Percentiles rank a stretch among this genome's conserved stretches.
phyloP scores from a whole-genome alignment of 1,140 invertebrate species.

The Brachionus rotundiformis region DNA sequence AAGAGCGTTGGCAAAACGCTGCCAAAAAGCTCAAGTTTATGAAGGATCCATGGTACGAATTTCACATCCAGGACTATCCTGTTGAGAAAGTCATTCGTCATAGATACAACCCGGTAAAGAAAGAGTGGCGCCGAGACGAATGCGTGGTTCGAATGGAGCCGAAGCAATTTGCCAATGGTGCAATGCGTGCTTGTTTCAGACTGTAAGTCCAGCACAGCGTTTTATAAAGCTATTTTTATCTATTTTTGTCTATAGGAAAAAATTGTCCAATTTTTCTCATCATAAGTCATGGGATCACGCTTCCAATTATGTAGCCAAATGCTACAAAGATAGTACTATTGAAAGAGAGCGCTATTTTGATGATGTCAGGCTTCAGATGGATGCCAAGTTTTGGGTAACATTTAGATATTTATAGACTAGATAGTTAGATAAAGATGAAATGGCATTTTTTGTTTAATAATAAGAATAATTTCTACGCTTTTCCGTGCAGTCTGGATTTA shows the following conservation, averaged over 20 bases:
- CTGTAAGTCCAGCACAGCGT: too few species aligned
- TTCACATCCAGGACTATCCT: slow-evolving; percentile 61
- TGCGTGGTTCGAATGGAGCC: slow-evolving; percentile 66
- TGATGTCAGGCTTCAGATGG: slow-evolving; percentile 70
- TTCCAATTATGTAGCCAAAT: slow-evolving; percentile 69
- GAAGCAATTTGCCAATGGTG: slow-evolving; percentile 67
- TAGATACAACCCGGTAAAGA: slow-evolving; percentile 64
- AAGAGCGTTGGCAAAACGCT: slow-evolving; percentile 56
- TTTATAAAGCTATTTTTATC: not conserved
- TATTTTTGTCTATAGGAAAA: slow-evolving; percentile 57
- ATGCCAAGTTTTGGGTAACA: slow-evolving; percentile 68
- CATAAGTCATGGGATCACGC: slow-evolving; percentile 66
- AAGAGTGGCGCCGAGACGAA: slow-evolving; percentile 65
- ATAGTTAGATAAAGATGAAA: not conserved
- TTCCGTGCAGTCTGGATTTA: too few species aligned
- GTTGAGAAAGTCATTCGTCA: slow-evolving; percentile 62
- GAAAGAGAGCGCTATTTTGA: slow-evolving; percentile 68
- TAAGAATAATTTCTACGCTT: too few species aligned
- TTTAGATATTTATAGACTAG: not conserved
- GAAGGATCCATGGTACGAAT: slow-evolving; percentile 65
- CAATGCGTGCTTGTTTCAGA: slow-evolving; percentile 69
- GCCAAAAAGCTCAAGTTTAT: slow-evolving; percentile 56
- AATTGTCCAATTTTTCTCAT: slow-evolving; percentile 65
- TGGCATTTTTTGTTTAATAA: too few species aligned
- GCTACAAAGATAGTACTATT: slow-evolving; percentile 66